phyloP scores from a whole-genome alignment of 1,140 invertebrate species.

The Ceratosolen solmsi region DNA sequence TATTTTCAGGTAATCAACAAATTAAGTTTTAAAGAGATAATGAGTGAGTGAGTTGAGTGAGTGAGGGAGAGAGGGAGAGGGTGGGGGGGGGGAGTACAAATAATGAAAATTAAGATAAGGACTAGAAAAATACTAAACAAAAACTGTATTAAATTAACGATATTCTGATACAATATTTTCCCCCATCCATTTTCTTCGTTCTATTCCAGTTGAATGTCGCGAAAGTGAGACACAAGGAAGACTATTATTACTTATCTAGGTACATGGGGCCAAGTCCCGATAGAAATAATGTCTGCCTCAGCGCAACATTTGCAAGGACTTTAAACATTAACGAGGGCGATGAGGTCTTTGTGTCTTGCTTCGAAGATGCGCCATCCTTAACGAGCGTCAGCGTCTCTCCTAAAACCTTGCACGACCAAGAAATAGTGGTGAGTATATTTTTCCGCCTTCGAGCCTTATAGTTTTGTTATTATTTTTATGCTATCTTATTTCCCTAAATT shows the following conservation, averaged over 20 bases:
- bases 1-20: too few relatives aligned
- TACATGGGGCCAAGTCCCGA: constrained; percentile 50
- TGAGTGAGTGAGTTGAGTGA: too few relatives aligned
- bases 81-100: neutral
- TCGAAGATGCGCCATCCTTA: constrained; percentile 57
- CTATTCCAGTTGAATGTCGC: constrained; percentile 60
- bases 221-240: constrained; percentile 57
- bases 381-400: constrained; percentile 65
- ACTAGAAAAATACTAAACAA: too few relatives aligned
- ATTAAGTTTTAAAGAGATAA: too few relatives aligned
- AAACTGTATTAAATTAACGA: too few relatives aligned
- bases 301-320: constrained; percentile 67
- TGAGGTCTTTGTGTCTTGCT: constrained; percentile 60
- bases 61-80: too few relatives aligned
- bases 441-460: constrained; percentile 2
- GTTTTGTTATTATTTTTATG: constrained; percentile 39
- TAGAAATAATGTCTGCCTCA: constrained; percentile 60
- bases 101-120: neutral
- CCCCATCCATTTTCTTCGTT: constrained; percentile 36
- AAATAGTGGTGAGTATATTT: constrained; percentile 68
- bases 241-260: constrained; percentile 64
- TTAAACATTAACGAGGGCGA: constrained; percentile 66
- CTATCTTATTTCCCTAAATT: constrained; percentile 23
- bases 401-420: constrained; percentile 73
- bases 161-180: too few relatives aligned